Base-by-base conservation (phyloP, 1,140 invertebrate genomes). In the Copidosoma floridanum region DNA sequence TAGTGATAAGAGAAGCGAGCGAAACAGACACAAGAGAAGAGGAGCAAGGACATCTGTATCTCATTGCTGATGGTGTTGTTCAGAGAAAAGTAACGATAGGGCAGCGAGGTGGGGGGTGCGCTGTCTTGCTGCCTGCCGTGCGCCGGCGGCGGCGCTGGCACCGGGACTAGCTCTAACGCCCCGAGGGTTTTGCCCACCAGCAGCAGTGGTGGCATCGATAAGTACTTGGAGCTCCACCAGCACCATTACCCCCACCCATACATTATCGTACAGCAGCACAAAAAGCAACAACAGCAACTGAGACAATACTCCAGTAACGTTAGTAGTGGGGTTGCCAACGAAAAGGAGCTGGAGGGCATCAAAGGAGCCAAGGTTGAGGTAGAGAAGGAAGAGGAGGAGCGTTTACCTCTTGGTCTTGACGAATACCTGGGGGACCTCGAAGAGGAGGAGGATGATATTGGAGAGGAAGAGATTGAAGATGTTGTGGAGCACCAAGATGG, bases 71-170 rank as follows among this genome's bases (percentile, higher is more conserved):
- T n/a, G n/a, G n/a, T 38, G 58, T 48, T 47, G 20, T 55, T 55
- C 23, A 29, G 47, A 26, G 53, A 27, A 44, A 12, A 71, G 75
- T 72, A 71, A 69, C 67, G 72, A 65, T 68, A 79, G 75, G 76
- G 75, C 71, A 72, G 64, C 79, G 79, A 78, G 72, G 78, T 80
- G 79, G 78, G 79, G 79, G 76, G 77, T 74, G 75, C 76, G 73
- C 80, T 77, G 76, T 81, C 79, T 77, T 78, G 77, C 71, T 81
- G 79, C 77, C 78, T 81, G 76, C 79, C 79, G 78, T 80, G 78
- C 78, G 78, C 79, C 79, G 77, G 75, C 78, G 75, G 78, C 76
- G 77, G 77, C 69, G 76, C 71, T 68, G 73, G 77, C 69, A 73
- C 71, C 71, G 72, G 72, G 67, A 66, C 68, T 65, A 74, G 69